Evolutionary conservation across 2,113 vertebrate genomes (phyloP).

Genomic region (Solea solea): DNA sequence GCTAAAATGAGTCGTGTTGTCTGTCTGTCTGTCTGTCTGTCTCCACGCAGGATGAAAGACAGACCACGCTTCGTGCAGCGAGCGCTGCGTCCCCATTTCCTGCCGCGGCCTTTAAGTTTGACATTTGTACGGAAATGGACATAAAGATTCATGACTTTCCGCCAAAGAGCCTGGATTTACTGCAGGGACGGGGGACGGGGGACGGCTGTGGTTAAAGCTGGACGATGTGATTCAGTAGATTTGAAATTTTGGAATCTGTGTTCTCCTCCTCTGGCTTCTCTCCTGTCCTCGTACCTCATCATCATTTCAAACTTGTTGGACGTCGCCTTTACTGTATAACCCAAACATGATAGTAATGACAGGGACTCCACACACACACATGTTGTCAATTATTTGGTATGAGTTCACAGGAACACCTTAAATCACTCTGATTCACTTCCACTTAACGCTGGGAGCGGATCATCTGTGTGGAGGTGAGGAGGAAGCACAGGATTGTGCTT

Average conservation of each 20-base stretch:
- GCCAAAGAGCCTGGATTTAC: constrained; percentile 40
- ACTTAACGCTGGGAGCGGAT: not conserved
- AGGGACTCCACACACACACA: not conserved
- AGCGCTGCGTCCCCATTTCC: constrained; percentile 63
- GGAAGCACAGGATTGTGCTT: not conserved
- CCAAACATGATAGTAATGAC: not conserved
- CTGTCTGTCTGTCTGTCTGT: too few relatives aligned
- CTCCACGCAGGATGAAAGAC: too few relatives aligned
- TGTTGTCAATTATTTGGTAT: not conserved
- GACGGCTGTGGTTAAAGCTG: not conserved
- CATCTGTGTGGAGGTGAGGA: not conserved
- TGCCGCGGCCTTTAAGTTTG: constrained; percentile 56
- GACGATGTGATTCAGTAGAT: not conserved
- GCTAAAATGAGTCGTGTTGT: too few relatives aligned
- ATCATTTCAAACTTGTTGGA: too few relatives aligned
- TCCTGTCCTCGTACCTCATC: too few relatives aligned
- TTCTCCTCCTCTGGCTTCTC: not conserved
- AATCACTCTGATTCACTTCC: not conserved
- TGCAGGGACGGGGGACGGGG: not conserved
- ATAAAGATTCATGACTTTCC: constrained; percentile 68
- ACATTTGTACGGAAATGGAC: constrained; percentile 42
- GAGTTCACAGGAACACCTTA: not conserved
- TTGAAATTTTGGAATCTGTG: not conserved
- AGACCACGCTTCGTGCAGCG: not conserved
- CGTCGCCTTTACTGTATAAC: too few relatives aligned